Evolutionary conservation across 2,797 vertebrate genomes (phyloP), one percentile per base, ranked within the genome.

Genomic region (Pteronotus mesoamericanus): DNA sequence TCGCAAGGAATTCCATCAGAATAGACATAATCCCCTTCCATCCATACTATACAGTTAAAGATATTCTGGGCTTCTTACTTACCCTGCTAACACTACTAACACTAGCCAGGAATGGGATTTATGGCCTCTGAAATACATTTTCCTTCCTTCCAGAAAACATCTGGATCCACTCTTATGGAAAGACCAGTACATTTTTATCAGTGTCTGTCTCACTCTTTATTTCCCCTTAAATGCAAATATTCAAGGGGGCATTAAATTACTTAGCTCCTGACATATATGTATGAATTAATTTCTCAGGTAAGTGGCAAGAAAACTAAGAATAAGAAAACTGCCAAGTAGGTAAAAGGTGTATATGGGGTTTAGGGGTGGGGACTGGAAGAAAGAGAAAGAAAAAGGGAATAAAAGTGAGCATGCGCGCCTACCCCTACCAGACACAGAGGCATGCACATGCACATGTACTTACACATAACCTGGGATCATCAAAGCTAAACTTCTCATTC

Each of bases 201-300:
- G 21, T 64, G 16, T 69, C 34, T 64, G 9, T 48, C 34, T 74
- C 10, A 61, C 48, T 95, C 19, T 93, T 78, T 88, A 68, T 68
- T 94, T 96, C 57, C 89, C 69, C 34, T 74, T 93, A 78, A 86
- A 87, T 83, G 64, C 26, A 80, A 94, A 87, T 84, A 53, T 51
- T 89, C 46, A 77, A 75, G 39, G 14, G 6, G 91, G 32, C 84
- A 44, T 89, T 85, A 85, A 83, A 80, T 68, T 34, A 53, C 42
- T 80, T 94, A 94, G 3, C 93, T 93, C 42, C 68, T 87, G 96
- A 74, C 10, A 61, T 16, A 26, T n/a, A 8, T 15, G 2, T 29
- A 26, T 89, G 34, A 96, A 89, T 59, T 86, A 91, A 71, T 84
- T 96, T 84, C 55, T 89, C 39, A 79, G 24, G 37, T 9, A 93